These are phyloP conservation scores for Sterna hirundo DNA, from an alignment of 2,113 vertebrate genomes.

Conservation along the genomic window DNA sequence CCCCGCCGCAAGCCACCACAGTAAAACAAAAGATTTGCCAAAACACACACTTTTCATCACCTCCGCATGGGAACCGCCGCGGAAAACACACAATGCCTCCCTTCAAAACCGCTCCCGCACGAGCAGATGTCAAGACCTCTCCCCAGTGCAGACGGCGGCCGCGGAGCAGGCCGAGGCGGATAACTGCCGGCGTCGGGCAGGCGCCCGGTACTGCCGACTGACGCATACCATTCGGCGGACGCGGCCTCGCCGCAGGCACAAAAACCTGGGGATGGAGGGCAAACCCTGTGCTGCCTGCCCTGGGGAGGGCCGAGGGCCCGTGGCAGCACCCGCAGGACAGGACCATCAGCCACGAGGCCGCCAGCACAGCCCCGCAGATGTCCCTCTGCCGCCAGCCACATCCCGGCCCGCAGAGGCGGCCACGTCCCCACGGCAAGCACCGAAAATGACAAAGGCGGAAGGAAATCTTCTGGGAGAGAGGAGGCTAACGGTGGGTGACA, in stretches of 20 bases:
- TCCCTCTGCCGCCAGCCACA: background rate
- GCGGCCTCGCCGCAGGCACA: accelerated
- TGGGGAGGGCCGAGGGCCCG: accelerated
- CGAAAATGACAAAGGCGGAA: background rate
- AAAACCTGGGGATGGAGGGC: background rate
- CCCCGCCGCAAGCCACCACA: constrained; percentile 73
- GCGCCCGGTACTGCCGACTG: background rate
- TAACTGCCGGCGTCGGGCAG: background rate
- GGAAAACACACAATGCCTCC: constrained; percentile 49
- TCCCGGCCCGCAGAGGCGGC: accelerated
- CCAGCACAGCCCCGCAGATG: accelerated
- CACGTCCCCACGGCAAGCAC: accelerated
- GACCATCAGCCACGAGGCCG: accelerated
- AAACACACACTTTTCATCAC: constrained; percentile 76
- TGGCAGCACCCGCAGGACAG: accelerated
- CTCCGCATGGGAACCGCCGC: constrained; percentile 50
- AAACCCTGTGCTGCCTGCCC: background rate
- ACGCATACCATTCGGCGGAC: background rate
- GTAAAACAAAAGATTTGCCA: constrained; percentile 83
- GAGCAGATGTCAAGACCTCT: constrained; percentile 48
- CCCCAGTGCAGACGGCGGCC: accelerated
- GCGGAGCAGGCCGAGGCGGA: background rate
- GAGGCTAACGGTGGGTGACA: accelerated
- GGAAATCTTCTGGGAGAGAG: accelerated
- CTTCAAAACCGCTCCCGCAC: constrained; percentile 43